Evolutionary conservation across 2,113 vertebrate species (phyloP).

Genomic region (Salvelinus namaycush): DNA sequence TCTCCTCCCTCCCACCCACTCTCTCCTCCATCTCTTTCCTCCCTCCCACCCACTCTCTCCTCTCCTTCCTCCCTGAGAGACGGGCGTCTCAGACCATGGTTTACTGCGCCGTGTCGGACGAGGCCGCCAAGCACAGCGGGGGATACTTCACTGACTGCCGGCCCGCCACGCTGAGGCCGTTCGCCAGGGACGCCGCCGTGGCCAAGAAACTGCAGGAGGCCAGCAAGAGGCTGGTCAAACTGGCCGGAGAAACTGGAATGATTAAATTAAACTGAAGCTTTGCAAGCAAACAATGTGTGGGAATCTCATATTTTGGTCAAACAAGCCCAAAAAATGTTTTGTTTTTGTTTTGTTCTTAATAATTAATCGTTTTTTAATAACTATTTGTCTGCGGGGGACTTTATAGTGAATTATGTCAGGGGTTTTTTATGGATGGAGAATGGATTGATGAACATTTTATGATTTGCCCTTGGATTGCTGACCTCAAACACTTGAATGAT

Average conservation of each 20-base stretch:
- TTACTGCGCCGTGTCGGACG: slow-evolving; percentile 74
- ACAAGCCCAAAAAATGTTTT: background rate
- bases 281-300: background rate
- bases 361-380: background rate
- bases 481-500: too few relatives aligned
- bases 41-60: too few relatives aligned
- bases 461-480: too few relatives aligned
- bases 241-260: slow-evolving; percentile 48
- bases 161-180: slow-evolving; percentile 60
- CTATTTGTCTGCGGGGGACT: background rate
- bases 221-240: slow-evolving; percentile 77
- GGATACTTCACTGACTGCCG: slow-evolving; percentile 76
- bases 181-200: slow-evolving; percentile 73
- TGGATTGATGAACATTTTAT: too few relatives aligned
- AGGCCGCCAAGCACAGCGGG: slow-evolving; percentile 67
- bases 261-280: background rate
- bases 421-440: too few relatives aligned
- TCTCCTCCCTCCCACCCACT: too few relatives aligned
- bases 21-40: accelerated
- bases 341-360: too few relatives aligned
- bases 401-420: too few relatives aligned
- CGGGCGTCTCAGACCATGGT: slow-evolving; percentile 75
- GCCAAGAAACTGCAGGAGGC: slow-evolving; percentile 81
- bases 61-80: background rate
- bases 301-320: background rate